Conservation (phyloP, 2,888 invertebrate genomes). For the Heliconius cydno region DNA sequence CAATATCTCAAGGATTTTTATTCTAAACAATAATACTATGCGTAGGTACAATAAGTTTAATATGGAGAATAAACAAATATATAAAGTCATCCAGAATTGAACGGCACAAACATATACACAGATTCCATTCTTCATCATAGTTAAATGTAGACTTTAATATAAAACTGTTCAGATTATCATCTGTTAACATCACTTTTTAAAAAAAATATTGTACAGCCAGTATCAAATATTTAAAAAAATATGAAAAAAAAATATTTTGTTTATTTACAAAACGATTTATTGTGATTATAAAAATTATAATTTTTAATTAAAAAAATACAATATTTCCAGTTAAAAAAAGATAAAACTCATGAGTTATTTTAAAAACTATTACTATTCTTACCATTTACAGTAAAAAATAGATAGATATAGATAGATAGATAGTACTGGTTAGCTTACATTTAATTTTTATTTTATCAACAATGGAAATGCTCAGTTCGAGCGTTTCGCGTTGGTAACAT, state of each 20-base stretch:
- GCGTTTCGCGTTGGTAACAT: constrained; percentile 23
- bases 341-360: not conserved
- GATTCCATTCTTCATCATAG: no score
- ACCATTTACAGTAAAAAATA: not conserved
- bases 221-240: no score
- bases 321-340: not conserved
- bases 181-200: no score
- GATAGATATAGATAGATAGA: not conserved
- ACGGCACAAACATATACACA: no score
- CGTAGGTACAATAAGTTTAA: no score
- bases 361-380: not conserved
- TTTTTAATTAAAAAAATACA: not conserved
- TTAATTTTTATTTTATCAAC: constrained; percentile 15
- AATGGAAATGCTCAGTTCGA: constrained; percentile 17
- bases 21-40: no score
- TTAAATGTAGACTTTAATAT: no score
- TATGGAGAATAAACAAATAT: no score
- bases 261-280: not conserved
- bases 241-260: no score
- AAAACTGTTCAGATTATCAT: no score
- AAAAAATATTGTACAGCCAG: no score
- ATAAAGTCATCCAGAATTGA: no score
- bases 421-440: not conserved
- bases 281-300: not conserved
- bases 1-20: not conserved